Percentiles rank a stretch among this genome's conserved stretches.
Conservation (phyloP, 2,888 invertebrate species). For the Heliconius aoede region DNA sequence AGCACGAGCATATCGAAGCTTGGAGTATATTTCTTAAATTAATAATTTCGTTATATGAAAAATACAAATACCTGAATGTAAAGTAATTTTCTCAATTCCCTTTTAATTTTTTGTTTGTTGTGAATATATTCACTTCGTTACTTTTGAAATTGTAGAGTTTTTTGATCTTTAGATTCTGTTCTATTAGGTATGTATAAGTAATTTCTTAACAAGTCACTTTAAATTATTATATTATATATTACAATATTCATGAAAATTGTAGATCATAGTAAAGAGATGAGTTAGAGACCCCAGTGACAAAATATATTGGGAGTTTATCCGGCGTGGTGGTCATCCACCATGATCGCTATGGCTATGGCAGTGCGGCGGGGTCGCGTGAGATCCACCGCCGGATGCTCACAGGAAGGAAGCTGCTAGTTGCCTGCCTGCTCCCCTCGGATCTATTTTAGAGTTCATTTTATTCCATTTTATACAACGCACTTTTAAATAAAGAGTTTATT, state of each 20-base stretch:
- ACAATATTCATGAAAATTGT: background rate
- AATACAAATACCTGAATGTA: no score
- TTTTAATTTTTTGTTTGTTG: no score
- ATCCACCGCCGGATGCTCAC: conserved; percentile 78
- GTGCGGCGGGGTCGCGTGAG: conserved; percentile 72
- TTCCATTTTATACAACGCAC: conserved; percentile 66
- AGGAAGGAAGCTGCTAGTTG: conserved; percentile 84
- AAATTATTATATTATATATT: background rate
- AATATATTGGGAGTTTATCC: conserved; percentile 32
- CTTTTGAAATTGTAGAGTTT: no score
- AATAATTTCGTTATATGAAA: no score
- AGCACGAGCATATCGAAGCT: no score
- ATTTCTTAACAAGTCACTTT: background rate
- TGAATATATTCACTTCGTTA: no score
- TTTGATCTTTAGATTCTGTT: no score
- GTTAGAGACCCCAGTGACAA: conserved; percentile 37
- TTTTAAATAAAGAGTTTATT: conserved; percentile 51
- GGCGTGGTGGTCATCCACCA: conserved; percentile 54
- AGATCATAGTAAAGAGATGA: background rate
- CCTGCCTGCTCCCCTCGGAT: conserved; percentile 77
- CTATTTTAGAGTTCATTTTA: conserved; percentile 80
- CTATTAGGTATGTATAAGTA: background rate
- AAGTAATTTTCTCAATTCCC: no score
- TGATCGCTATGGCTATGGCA: conserved; percentile 51
- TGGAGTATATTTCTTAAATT: no score